Evolutionary conservation across 92 coral and sea anemone species (phyloP).

Genomic region (Porites evermanni): DNA sequence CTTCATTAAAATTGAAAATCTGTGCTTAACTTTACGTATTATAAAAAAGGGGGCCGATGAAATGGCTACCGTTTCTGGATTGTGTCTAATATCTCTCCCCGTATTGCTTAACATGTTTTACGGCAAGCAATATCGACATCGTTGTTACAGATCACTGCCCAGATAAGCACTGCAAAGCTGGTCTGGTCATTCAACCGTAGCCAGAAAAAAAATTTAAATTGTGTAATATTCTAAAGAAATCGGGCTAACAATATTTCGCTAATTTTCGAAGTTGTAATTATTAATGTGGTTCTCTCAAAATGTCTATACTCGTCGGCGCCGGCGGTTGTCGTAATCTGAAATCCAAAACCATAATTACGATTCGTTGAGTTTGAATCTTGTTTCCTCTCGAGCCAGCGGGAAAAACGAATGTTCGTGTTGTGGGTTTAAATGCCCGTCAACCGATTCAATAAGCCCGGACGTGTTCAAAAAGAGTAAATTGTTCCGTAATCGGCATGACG

Average conservation of each 20-base stretch:
- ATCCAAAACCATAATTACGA: neutral
- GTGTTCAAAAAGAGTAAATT: neutral
- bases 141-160: neutral
- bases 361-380: neutral
- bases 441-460: slow-evolving; percentile 12
- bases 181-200: neutral
- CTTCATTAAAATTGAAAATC: slow-evolving; percentile 8
- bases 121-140: slow-evolving; percentile 17
- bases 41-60: neutral
- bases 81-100: neutral
- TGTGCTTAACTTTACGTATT: neutral
- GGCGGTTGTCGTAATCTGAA: neutral
- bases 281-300: neutral
- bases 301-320: slow-evolving; percentile 11
- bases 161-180: neutral
- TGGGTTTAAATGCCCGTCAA: slow-evolving; percentile 14
- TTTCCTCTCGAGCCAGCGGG: neutral
- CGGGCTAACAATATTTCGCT: neutral
- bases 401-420: neutral
- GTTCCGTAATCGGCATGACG: slow-evolving; percentile 15
- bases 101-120: slow-evolving; percentile 9
- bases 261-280: neutral
- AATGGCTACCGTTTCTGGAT: neutral
- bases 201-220: neutral
- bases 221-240: slow-evolving; percentile 1